Evolutionary conservation across 2,888 invertebrate species (phyloP).

Genomic region (Syrista parreyssii): DNA sequence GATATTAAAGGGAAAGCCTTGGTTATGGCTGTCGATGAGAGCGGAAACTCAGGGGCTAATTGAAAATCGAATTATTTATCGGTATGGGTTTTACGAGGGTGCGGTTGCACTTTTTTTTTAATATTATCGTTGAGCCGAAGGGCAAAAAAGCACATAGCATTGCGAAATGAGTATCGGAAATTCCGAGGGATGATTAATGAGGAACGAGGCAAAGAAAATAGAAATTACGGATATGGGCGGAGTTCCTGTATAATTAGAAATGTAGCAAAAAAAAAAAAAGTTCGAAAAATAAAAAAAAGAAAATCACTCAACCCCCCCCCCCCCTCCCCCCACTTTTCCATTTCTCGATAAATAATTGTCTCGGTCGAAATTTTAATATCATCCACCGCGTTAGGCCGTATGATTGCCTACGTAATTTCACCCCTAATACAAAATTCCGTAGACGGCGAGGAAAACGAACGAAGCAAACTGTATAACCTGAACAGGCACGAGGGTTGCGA

Average conservation of each 20-base stretch:
- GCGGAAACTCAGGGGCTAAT: constrained; percentile 31
- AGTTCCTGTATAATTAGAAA: background rate
- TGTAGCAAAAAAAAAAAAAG: background rate
- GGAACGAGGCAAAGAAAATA: too few species aligned
- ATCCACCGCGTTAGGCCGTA: background rate
- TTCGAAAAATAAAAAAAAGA: background rate
- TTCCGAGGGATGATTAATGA: too few species aligned
- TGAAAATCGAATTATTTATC: constrained; percentile 49
- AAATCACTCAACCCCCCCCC: too few species aligned
- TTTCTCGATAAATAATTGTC: background rate
- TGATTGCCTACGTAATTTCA: background rate
- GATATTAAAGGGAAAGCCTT: background rate
- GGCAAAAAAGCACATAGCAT: background rate
- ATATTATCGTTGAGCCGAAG: background rate
- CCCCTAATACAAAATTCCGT: background rate
- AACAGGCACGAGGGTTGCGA: background rate
- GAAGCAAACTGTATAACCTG: background rate
- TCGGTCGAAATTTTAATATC: background rate
- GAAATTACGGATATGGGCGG: too few species aligned
- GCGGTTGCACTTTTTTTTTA: background rate
- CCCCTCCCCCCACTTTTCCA: background rate
- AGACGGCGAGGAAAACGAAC: background rate
- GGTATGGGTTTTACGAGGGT: background rate
- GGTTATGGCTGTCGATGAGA: background rate
- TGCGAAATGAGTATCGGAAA: background rate